These are phyloP conservation scores for Macrobrachium nipponense DNA, from an alignment of 1,140 invertebrate genomes.

Conservation along the genomic window DNA sequence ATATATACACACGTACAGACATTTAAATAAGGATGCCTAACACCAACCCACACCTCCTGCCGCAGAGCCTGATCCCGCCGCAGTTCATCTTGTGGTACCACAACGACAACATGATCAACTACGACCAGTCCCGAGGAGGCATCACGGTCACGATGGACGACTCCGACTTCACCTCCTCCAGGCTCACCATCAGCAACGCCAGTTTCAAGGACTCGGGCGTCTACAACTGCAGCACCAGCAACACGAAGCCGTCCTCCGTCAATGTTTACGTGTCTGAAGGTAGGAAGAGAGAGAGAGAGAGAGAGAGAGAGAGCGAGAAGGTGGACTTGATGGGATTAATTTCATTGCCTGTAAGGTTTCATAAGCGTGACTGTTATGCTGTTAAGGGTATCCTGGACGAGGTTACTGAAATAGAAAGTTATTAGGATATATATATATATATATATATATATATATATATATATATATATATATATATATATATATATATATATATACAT, in stretches of 20 bases:
- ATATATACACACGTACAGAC: conserved; percentile 17
- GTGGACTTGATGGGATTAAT: too few relatives aligned
- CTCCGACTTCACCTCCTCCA: conserved; percentile 66
- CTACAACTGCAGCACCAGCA: conserved; percentile 82
- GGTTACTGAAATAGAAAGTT: too few relatives aligned
- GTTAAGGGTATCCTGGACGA: too few relatives aligned
- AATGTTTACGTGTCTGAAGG: conserved; percentile 86
- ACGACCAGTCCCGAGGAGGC: conserved; percentile 64
- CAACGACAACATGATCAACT: conserved; percentile 66
- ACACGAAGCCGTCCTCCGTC: conserved; percentile 79
- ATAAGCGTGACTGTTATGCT: too few relatives aligned
- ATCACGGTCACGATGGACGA: conserved; percentile 64
- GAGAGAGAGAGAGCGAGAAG: not conserved
- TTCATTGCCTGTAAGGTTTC: too few relatives aligned
- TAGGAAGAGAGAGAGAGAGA: conserved; percentile 68
- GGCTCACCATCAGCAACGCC: conserved; percentile 62
- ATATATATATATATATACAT: too few relatives aligned
- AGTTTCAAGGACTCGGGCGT: conserved; percentile 74
- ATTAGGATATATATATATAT: too few relatives aligned
- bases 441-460: too few relatives aligned
- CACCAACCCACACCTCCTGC: not conserved
- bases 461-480: too few relatives aligned
- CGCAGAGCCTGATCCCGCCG: conserved; percentile 65
- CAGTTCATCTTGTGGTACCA: conserved; percentile 67
- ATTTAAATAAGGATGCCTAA: not conserved